phyloP scores from a whole-genome alignment of 2,797 vertebrate genomes.

The Clarias fuscus region DNA sequence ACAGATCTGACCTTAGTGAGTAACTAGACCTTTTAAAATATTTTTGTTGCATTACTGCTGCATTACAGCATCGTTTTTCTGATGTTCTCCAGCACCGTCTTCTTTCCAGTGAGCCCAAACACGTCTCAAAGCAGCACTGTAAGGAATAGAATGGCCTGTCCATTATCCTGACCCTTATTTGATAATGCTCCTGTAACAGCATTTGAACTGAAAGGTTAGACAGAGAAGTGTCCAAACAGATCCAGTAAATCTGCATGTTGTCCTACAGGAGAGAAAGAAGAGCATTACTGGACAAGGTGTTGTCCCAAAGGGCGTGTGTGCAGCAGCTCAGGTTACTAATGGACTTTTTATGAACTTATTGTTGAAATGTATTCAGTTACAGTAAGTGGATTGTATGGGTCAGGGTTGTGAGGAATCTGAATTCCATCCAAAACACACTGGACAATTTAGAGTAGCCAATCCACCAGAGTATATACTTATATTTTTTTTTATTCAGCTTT shows the following conservation, averaged over 20 bases:
- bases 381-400: not conserved
- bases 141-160: not conserved
- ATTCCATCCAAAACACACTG: not conserved
- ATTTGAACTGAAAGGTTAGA: not conserved
- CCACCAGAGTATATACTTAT: not conserved
- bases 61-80: not conserved
- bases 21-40: not conserved
- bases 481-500: not conserved
- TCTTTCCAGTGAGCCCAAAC: not conserved
- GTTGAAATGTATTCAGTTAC: constrained; percentile 6
- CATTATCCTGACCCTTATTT: constrained; percentile 2
- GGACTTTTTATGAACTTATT: not conserved
- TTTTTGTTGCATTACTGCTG: not conserved
- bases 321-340: constrained; percentile 22
- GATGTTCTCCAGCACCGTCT: not conserved
- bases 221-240: not conserved
- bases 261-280: not conserved
- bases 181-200: constrained; percentile 4
- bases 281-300: not conserved
- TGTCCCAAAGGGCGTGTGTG: not conserved
- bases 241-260: not conserved
- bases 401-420: not conserved
- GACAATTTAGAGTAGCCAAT: not conserved
- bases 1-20: too few relatives aligned
- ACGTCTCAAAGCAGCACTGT: not conserved